phyloP scores from a whole-genome alignment of 2,113 vertebrate genomes.

The Brachyhypopomus occidentalis region DNA sequence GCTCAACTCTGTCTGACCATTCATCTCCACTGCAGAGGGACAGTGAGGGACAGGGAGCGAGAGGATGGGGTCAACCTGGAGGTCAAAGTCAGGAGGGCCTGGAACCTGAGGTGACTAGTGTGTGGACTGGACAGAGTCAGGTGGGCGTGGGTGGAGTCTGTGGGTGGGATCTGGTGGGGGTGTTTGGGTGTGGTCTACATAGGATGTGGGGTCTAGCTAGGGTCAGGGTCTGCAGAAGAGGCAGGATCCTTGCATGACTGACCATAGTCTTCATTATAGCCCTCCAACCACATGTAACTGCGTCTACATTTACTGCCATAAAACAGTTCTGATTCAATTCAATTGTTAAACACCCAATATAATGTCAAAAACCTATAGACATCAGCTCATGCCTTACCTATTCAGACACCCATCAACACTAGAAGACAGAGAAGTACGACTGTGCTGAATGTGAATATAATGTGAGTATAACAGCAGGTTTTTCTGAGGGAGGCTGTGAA shows the following conservation, averaged over 20 bases:
- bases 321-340: not conserved
- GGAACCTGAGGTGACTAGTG: too few relatives aligned
- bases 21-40: slow-evolving; percentile 78
- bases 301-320: not conserved
- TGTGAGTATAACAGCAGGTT: not conserved
- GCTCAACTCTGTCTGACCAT: slow-evolving; percentile 88
- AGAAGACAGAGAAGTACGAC: too few relatives aligned
- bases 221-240: not conserved
- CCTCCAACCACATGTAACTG: not conserved
- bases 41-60: slow-evolving; percentile 59
- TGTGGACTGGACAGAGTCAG: too few relatives aligned
- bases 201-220: too few relatives aligned
- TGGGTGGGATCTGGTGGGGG: too few relatives aligned
- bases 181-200: too few relatives aligned
- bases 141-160: too few relatives aligned
- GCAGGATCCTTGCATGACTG: not conserved
- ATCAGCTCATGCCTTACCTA: not conserved
- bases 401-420: too few relatives aligned
- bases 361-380: not conserved
- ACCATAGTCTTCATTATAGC: not conserved
- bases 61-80: not conserved
- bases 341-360: not conserved
- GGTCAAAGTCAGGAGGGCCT: not conserved
- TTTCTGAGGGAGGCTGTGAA: not conserved
- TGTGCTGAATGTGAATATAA: not conserved